Percentiles rank a stretch among this genome's conserved stretches.
These are phyloP conservation scores for Sebastes matsubarae DNA, from an alignment of 2,797 vertebrate genomes.

Conservation along the genomic window DNA sequence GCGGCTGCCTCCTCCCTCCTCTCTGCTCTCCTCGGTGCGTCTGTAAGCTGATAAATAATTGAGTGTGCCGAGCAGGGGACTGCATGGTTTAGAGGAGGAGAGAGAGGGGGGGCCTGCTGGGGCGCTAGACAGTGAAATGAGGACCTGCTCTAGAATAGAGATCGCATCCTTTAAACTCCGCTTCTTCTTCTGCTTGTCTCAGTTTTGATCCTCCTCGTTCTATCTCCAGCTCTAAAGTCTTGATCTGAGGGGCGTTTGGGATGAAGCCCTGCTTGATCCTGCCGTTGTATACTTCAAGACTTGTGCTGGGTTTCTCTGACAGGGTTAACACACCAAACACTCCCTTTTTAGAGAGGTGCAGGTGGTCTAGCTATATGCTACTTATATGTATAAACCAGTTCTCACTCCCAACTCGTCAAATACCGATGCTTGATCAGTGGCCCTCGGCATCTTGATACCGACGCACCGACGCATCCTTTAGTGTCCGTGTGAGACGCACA, in stretches of 20 bases:
- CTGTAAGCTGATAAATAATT: slow-evolving; percentile 82
- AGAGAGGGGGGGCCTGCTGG: slow-evolving; percentile 28
- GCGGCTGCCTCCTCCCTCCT: slow-evolving; percentile 33
- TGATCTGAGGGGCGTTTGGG: slow-evolving; percentile 1
- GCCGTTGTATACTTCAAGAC: not conserved
- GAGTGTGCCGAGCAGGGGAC: slow-evolving; percentile 76
- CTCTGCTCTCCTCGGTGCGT: slow-evolving; percentile 61
- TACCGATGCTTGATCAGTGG: not conserved
- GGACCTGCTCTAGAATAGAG: slow-evolving; percentile 53
- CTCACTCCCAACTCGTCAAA: not conserved
- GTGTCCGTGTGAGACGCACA: not conserved
- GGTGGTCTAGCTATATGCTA: not conserved
- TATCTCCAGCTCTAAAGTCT: not conserved
- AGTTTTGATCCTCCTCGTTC: slow-evolving; percentile 33
- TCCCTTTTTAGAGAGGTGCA: slow-evolving; percentile 3
- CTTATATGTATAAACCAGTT: not conserved
- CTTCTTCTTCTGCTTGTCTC: slow-evolving; percentile 39
- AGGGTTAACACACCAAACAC: not conserved
- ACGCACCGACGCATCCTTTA: not conserved
- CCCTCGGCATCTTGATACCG: not conserved
- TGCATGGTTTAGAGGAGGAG: slow-evolving; percentile 58
- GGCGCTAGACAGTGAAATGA: slow-evolving; percentile 53
- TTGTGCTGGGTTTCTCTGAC: not conserved
- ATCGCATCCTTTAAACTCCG: slow-evolving; percentile 45
- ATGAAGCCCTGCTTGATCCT: not conserved